Evolutionary conservation across 1,140 invertebrate genomes (phyloP).

Genomic region (Monochamus saltuarius): DNA sequence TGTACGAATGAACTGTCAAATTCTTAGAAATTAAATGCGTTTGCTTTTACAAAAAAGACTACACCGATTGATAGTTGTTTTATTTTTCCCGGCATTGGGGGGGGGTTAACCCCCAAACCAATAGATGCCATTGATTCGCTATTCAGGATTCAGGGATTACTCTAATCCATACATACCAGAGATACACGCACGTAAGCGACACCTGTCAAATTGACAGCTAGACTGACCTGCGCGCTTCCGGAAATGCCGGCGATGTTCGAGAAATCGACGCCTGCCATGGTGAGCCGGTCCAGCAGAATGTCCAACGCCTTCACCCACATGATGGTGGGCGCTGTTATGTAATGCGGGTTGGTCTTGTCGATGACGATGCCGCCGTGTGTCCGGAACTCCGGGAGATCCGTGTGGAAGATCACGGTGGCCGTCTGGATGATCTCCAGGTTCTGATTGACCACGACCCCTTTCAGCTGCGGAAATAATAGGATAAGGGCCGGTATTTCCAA

Average conservation of each 20-base stretch:
- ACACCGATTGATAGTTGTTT: no score
- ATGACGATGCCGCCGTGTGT: constrained; percentile 79
- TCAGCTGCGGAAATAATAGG: constrained; percentile 73
- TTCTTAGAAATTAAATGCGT: no score
- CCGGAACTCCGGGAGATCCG: constrained; percentile 86
- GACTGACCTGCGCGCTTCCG: constrained; percentile 81
- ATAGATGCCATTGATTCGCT: no score
- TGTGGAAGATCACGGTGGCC: constrained; percentile 84
- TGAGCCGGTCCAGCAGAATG: constrained; percentile 82
- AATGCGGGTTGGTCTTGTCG: constrained; percentile 57
- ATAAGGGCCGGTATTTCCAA: no score
- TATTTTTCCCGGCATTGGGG: no score
- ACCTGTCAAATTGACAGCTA: neutral
- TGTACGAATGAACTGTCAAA: no score
- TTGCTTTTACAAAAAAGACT: no score
- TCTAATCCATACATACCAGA: no score
- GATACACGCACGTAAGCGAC: no score
- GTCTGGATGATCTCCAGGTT: constrained; percentile 73
- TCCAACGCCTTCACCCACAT: constrained; percentile 97
- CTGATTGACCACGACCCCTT: constrained; percentile 82
- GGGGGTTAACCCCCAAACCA: no score
- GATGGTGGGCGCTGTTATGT: constrained; percentile 78
- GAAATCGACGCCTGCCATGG: constrained; percentile 80
- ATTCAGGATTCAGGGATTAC: no score
- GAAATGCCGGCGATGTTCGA: constrained; percentile 79